Evolutionary conservation across 2,797 vertebrate species (phyloP).

Genomic region (Meda fulgida): DNA sequence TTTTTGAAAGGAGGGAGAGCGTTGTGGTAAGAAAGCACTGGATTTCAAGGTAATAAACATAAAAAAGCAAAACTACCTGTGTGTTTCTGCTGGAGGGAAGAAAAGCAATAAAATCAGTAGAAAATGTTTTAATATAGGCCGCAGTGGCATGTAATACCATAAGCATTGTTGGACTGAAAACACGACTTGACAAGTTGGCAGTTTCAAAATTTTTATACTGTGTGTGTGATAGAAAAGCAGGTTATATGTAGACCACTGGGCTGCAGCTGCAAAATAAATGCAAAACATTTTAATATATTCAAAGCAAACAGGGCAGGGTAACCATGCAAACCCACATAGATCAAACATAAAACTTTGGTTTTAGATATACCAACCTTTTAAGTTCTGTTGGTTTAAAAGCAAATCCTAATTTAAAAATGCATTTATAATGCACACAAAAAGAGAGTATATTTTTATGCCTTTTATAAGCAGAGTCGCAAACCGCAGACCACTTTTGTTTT

Average conservation of each 20-base stretch:
- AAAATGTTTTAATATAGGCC: slow-evolving; percentile 41
- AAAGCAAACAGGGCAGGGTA: background rate
- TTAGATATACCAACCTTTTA: background rate
- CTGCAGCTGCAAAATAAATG: background rate
- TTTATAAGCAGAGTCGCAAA: no score
- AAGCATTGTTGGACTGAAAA: slow-evolving; percentile 16
- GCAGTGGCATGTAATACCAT: slow-evolving; percentile 32
- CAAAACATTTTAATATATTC: slow-evolving; percentile 12
- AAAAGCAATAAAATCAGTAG: slow-evolving; percentile 45
- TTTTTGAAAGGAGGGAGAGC: slow-evolving; percentile 44
- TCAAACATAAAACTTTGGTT: background rate
- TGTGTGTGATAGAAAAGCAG: background rate
- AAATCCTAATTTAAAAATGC: background rate
- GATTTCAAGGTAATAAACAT: slow-evolving; percentile 45
- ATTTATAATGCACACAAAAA: background rate
- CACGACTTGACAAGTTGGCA: slow-evolving; percentile 16
- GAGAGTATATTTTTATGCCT: no score
- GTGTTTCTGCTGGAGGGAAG: background rate
- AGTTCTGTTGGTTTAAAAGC: background rate
- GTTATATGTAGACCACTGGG: background rate
- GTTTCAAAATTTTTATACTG: background rate
- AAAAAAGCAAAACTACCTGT: slow-evolving; percentile 44
- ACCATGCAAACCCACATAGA: background rate
- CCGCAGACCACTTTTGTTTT: no score
- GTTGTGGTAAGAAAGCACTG: slow-evolving; percentile 40